Evolutionary conservation across 1,140 invertebrate species (phyloP).

Genomic region (Brachionus manjavacas): DNA sequence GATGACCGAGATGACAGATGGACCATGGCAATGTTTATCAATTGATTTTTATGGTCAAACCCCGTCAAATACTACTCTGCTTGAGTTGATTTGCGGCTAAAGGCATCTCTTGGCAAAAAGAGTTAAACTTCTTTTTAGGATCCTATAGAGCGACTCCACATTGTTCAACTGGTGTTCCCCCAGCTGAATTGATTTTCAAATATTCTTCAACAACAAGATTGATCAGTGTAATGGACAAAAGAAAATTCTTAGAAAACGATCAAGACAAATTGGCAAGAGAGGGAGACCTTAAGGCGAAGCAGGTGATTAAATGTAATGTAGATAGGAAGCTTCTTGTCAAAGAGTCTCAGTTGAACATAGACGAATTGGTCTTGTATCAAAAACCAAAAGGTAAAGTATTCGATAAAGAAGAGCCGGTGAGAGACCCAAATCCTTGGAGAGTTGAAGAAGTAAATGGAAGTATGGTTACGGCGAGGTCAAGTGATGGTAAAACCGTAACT

Average conservation of each 20-base stretch:
- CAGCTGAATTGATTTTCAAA: background rate
- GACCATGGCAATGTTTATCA: constrained; percentile 45
- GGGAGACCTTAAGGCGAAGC: background rate
- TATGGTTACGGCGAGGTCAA: background rate
- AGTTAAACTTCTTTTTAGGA: constrained; percentile 6
- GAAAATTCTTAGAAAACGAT: background rate
- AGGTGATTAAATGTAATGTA: background rate
- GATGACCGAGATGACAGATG: constrained; percentile 45
- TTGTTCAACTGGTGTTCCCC: constrained; percentile 13
- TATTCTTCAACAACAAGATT: background rate
- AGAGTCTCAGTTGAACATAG: constrained; percentile 5
- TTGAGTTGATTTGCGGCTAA: constrained; percentile 48
- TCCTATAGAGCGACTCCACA: constrained; percentile 42
- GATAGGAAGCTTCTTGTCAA: background rate
- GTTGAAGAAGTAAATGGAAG: background rate
- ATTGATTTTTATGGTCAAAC: constrained; percentile 50
- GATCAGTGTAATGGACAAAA: constrained; percentile 5
- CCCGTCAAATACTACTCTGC: constrained; percentile 45
- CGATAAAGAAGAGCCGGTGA: background rate
- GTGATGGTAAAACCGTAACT: background rate
- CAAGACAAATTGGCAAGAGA: constrained; percentile 5
- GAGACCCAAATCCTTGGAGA: background rate
- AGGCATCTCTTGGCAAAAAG: constrained; percentile 38
- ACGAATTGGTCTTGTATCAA: constrained; percentile 5
- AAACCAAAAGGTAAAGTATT: constrained; percentile 1